Evolutionary conservation across 23 tunicate genomes (phyloP).

Genomic region (Halocynthia aurantium): DNA sequence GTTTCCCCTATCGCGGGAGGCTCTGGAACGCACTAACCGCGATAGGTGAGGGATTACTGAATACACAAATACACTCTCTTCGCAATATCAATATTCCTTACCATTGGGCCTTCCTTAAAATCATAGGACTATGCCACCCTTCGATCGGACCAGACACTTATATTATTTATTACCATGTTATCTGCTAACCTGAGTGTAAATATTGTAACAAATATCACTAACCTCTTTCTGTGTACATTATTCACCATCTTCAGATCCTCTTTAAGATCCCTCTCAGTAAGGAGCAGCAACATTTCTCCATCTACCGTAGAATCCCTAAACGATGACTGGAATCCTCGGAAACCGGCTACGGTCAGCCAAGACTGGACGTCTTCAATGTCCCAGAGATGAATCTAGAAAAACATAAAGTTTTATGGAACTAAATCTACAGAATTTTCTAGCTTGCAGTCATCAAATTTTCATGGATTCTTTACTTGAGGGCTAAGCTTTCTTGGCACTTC

Average conservation of each 20-base stretch:
- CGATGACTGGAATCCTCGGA: conserved; percentile 14
- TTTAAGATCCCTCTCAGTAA: conserved; percentile 19
- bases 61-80: no score
- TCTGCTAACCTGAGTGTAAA: no score
- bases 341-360: conserved; percentile 26
- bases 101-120: neutral
- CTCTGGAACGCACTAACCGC: no score
- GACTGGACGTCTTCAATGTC: conserved; percentile 37
- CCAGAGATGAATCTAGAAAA: conserved; percentile 25
- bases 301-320: conserved; percentile 28
- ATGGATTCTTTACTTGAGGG: conserved; percentile 1
- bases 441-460: no score
- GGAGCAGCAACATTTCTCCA: conserved; percentile 25
- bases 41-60: no score
- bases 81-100: no score
- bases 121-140: neutral
- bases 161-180: neutral
- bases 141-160: neutral
- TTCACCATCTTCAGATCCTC: conserved; percentile 21
- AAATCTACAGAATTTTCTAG: no score
- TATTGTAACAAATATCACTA: neutral
- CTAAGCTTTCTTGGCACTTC: conserved; percentile 27
- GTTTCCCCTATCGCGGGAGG: no score
- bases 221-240: conserved; percentile 31
- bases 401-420: no score